Base-by-base conservation (phyloP, 1,140 invertebrate genomes). In the Solenopsis invicta region DNA sequence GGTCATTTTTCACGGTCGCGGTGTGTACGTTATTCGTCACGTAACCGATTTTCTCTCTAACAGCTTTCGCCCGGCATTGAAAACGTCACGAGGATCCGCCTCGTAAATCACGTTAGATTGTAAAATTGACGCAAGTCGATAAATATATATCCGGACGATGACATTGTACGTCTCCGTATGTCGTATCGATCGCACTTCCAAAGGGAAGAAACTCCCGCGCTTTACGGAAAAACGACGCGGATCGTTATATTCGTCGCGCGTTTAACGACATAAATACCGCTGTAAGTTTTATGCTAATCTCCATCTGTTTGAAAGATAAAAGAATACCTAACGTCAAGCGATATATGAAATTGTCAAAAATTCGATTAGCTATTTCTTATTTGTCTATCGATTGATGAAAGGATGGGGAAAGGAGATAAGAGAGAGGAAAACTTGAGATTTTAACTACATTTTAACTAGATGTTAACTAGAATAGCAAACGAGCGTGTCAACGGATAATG, bases 401-500 rank as follows among this genome's bases (percentile, higher is more conserved):
- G 10, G 29, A 1, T 5, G 87, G 86, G 82, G 29, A 10, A 18
- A 6, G 75, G 84, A 81, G 61, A 74, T 24, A 29, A 59, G 76
- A 75, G 86, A n/a, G 21, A 34, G 18, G n/a, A 48, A 64, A 91
- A 78, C 87, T 71, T 77, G 80, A 50, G 41, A 69, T 48, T 69
- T 69, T 45, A 67, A 67, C 64, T 67, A 85, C 77, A 90, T 91
- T 71, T 81, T 86, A 80, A 90, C 85, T 85, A 50, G 66, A 69
- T 69, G 12, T 69, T 69, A 69, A 69, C 66, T 69, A 75, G 90
- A 92, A 93, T 93, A 93, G 92, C 91, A 86, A 87, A 64, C 21
- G 75, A 91, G 90, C 91, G 91, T 94, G 92, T 93, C 90, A 93
- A 93, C 89, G 91, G 89, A 90, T 93, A 92, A 93, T 93, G 93